Base-by-base conservation (phyloP, 2,797 vertebrate species). In the Aplochiton taeniatus region DNA sequence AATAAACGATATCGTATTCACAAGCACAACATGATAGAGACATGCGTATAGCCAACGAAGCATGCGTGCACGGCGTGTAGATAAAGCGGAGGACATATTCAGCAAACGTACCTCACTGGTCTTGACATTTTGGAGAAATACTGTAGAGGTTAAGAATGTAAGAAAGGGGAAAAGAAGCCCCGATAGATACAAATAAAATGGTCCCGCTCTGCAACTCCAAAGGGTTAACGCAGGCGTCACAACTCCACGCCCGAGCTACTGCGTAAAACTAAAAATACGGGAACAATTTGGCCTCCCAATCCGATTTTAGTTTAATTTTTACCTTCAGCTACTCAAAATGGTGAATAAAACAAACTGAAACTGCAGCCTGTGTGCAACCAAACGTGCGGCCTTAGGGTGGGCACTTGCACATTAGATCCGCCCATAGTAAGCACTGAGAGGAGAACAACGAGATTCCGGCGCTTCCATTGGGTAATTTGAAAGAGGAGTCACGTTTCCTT, bases 341-440 rank as follows among this genome's bases (percentile, higher is more conserved):
- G 92, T 93, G 92, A 94, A 92, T 94, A 92, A 93, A 94, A 94
- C 93, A 93, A 94, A 94, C 91, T 93, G 92, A 94, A 94, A 93
- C 92, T 93, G 93, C 92, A 93, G 91, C 88, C 84, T 83, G 79
- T 85, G 90, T 79, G 85, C 92, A 93, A 92, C 92, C 93, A 86
- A 93, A 90, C 91, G 0, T 71, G 67, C 67, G 81, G 80, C 81
- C 68, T 74, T 69, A 76, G 86, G 92, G 89, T 74, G 87, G 85
- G 66, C 56, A 71, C 63, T 70, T 4, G 0, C 16, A 8, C 17
- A 19, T 4, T 53, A 71, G 78, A 44, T 12, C 74, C 87, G 83
- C 92, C 92, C 72, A 63, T 4, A 1, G 3, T 0, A 5, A 3
- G 0, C 47, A 4, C 43, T 80, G 76, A 85, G 65, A 82, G 85